Evolutionary conservation across 1,140 invertebrate genomes (phyloP), one percentile per base, ranked within the genome.

Genomic region (Caenorhabditis tropicalis): DNA sequence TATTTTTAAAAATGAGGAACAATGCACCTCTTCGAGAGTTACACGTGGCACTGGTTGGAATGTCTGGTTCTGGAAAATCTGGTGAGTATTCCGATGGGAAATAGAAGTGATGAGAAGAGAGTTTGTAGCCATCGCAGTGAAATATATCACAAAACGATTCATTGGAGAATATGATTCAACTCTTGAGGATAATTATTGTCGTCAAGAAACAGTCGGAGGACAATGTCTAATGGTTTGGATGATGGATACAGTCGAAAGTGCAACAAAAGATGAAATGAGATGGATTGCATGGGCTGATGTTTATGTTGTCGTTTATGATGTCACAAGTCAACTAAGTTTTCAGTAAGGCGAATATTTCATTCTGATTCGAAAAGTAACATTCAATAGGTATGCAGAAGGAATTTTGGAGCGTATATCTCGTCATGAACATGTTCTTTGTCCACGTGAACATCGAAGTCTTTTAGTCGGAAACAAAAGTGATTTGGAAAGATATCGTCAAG

Each of bases 101-200:
- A 81, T 51, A 31, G 79, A 49, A 60, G 31, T 91, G 90, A 36
- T 83, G 60, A 74, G 56, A 82, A 31, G 51, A 79, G 53, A 29
- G 33, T 53, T 80, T 86, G 81, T 89, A 92, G 92, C 92, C 12
- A 85, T 92, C 24, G 92, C 92, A n/a, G 92, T 93, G 15, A 92
- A 92, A 82, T 92, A 92, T 74, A 92, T 93, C 5, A 92, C 92
- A 12, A 89, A 88, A 83, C 85, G 92, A 36, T 92, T 92, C 84
- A 92, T 93, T 82, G 92, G 92, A 89, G 92, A 92, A 84, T 93
- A 93, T 84, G 92, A 92, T 84, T 92, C 92, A 12, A 88, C 90
- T 81, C 87, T 92, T 53, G 92, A 92, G 85, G 92, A 92, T 70
- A 92, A 92, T 0, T 92, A 93, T 81, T 90, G 91, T 12, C 92